Evolutionary conservation across 1,140 invertebrate genomes (phyloP).

Genomic region (Drosophila setifemur): DNA sequence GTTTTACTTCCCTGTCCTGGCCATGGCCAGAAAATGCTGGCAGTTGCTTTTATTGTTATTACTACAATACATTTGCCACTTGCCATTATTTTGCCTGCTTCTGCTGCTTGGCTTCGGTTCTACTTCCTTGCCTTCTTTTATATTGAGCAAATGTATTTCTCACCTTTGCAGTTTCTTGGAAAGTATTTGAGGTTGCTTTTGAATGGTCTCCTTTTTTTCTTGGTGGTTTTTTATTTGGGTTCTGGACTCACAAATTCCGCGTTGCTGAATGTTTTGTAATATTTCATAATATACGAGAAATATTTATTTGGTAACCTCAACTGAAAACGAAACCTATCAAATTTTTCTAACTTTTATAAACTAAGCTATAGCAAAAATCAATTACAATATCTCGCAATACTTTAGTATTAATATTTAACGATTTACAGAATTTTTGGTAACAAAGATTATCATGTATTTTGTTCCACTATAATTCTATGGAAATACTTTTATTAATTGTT

Average conservation of each 20-base stretch:
- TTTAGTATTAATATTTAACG: no score
- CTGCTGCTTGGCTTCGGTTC: constrained; percentile 14
- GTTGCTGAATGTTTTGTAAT: constrained; percentile 23
- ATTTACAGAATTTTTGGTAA: no score
- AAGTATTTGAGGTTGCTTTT: constrained; percentile 30
- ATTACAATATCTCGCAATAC: no score
- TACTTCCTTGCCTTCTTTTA: constrained; percentile 11
- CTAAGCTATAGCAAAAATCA: no score
- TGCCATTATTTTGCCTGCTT: constrained; percentile 69
- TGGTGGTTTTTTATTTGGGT: no score
- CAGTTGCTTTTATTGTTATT: constrained; percentile 79
- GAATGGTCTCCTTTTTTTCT: constrained; percentile 54
- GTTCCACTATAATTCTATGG: no score
- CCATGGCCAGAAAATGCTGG: constrained; percentile 39
- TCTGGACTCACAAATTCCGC: no score
- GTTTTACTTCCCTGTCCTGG: constrained; percentile 2
- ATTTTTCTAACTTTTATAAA: no score
- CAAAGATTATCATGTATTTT: no score
- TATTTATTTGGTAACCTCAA: constrained; percentile 71
- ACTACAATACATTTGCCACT: constrained; percentile 79
- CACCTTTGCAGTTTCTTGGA: constrained; percentile 44
- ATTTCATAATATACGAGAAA: constrained; percentile 64
- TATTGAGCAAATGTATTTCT: constrained; percentile 65
- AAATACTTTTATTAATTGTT: no score
- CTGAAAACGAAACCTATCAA: no score